Evolutionary conservation across 2,888 invertebrate species (phyloP), one percentile per base, ranked within the genome.

Genomic region (Empis livida): DNA sequence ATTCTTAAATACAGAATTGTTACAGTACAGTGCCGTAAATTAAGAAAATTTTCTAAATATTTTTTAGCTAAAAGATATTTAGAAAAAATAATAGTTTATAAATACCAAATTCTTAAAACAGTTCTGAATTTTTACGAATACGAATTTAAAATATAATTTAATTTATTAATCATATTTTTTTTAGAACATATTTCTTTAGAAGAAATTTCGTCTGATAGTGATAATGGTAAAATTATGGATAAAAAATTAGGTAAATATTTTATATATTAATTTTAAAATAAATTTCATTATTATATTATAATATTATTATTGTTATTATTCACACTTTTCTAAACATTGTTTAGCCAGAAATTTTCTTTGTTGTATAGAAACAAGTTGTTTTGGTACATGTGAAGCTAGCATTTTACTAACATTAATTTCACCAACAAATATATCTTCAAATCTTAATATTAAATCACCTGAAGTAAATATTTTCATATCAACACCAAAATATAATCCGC

Each of bases 101-200:
- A n/a, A n/a, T n/a, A n/a, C n/a, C n/a, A n/a, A n/a, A n/a, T n/a
- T 20, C 20, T 20, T n/a, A n/a, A n/a, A n/a, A n/a, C 20, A 20
- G 20, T 20, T 20, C 20, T 20, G 20, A 20, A 20, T 20, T 5
- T 20, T 20, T 20, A 17, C n/a, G n/a, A 17, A 17, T 17, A 2
- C 3, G 10, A 9, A 1, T 23, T 41, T 41, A 17, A 1, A 10
- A 39, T 3, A 11, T 11, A 39, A 11, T 23, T 23, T 23, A 20
- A 11, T 41, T 8, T 16, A 13, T 32, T n/a, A 23, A n/a, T 41
- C 1, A n/a, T 5, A n/a, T 23, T 41, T 14, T 39, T 53, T 52
- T 11, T 68, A 59, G 79, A 79, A 59, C 76, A 77, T 3, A 75
- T 79, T 47, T 78, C 78, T 0, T 60, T 79, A 49, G 79, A 79